A percentile compares a stretch with the other conserved stretches of the same genome.
These are phyloP conservation scores for Naja naja DNA, from an alignment of 2,113 vertebrate species.

Conservation along the genomic window DNA sequence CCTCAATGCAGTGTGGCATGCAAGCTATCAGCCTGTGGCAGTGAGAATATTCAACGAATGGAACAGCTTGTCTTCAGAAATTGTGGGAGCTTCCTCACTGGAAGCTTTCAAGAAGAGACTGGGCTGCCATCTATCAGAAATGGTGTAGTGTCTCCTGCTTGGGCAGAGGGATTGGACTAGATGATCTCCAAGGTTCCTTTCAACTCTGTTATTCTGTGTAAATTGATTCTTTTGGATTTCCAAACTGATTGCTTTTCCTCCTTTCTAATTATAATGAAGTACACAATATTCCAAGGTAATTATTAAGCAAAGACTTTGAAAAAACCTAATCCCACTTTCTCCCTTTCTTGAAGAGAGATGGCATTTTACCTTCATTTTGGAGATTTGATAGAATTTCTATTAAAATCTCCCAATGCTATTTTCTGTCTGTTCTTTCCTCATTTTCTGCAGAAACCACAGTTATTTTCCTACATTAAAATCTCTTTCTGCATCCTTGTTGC, in stretches of 20 bases:
- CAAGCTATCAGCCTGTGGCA: too few species aligned
- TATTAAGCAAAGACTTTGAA: neutral
- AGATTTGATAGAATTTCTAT: neutral
- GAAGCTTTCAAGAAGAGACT: too few species aligned
- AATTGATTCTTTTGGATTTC: neutral
- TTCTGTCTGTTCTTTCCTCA: too few species aligned
- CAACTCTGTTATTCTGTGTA: too few species aligned
- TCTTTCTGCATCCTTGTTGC: slow-evolving; percentile 58
- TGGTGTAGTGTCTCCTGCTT: too few species aligned
- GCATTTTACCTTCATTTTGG: neutral
- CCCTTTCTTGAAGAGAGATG: neutral
- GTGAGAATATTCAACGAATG: too few species aligned
- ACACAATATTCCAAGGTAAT: neutral
- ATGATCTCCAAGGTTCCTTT: too few species aligned
- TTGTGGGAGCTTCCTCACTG: too few species aligned
- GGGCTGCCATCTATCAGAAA: too few species aligned
- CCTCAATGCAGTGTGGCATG: too few species aligned
- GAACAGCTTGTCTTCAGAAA: too few species aligned
- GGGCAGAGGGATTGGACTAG: too few species aligned
- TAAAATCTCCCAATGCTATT: neutral
- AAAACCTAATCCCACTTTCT: neutral
- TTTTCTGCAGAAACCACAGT: neutral
- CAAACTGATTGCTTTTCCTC: neutral
- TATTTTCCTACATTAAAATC: slow-evolving; percentile 24
- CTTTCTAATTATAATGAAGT: neutral